Evolutionary conservation across 2,113 vertebrate species (phyloP).

Genomic region (Daboia siamensis): DNA sequence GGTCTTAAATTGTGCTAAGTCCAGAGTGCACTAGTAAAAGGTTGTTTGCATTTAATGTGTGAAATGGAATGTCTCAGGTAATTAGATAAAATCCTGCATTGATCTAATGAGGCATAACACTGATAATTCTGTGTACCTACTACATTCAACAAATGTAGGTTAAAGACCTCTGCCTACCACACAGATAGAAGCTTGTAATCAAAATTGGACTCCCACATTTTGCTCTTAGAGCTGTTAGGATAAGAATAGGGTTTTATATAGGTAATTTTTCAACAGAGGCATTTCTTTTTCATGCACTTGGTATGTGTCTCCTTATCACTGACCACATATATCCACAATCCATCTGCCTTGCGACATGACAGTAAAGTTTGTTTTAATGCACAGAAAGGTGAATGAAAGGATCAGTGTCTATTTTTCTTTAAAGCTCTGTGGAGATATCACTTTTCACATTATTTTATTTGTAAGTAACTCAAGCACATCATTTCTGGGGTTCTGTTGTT

Average conservation of each 20-base stretch:
- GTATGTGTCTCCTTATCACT: conserved; percentile 63
- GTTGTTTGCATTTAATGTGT: conserved; percentile 57
- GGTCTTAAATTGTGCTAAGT: conserved; percentile 55
- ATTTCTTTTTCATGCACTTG: conserved; percentile 55
- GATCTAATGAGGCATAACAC: conserved; percentile 55
- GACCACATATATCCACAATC: conserved; percentile 42
- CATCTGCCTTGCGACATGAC: conserved; percentile 57
- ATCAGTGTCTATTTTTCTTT: conserved; percentile 38
- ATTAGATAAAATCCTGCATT: conserved; percentile 63
- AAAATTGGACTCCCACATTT: conserved; percentile 67
- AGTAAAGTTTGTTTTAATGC: conserved; percentile 62
- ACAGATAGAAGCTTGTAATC: conserved; percentile 64
- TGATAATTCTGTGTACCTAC: conserved; percentile 54
- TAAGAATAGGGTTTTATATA: conserved; percentile 64
- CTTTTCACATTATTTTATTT: conserved; percentile 67
- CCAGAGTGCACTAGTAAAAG: conserved; percentile 58
- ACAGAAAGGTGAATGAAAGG: conserved; percentile 60
- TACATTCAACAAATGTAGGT: conserved; percentile 46
- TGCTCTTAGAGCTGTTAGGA: conserved; percentile 54
- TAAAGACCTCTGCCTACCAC: conserved; percentile 62
- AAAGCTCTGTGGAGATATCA: conserved; percentile 58
- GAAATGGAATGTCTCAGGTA: conserved; percentile 62
- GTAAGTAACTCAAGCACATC: conserved; percentile 71
- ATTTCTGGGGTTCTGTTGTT: conserved; percentile 65
- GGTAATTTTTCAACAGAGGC: conserved; percentile 66